A percentile compares a stretch with the other conserved stretches of the same genome.
Conservation (phyloP, 2,797 vertebrate species). For the Dipus sagitta region DNA sequence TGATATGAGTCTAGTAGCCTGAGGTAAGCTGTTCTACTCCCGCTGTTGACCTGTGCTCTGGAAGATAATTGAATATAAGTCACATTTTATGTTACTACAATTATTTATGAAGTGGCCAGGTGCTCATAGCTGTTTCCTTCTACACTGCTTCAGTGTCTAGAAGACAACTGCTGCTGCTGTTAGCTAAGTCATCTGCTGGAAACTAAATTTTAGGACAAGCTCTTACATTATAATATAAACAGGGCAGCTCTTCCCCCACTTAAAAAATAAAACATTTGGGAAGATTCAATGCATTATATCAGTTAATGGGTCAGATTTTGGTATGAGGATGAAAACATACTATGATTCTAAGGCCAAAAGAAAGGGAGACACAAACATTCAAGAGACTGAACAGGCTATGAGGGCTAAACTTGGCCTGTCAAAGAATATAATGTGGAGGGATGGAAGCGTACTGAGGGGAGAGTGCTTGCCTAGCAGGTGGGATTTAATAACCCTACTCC, state of each 20-base stretch:
- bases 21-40: slow-evolving; percentile 74
- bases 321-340: slow-evolving; percentile 17
- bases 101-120: slow-evolving; percentile 50
- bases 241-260: not conserved
- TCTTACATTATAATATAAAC: not conserved
- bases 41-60: slow-evolving; percentile 60
- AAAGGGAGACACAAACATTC: not conserved
- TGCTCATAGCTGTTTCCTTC: slow-evolving; percentile 33
- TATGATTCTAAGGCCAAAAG: not conserved
- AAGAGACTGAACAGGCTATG: slow-evolving; percentile 6
- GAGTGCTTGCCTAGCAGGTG: not conserved
- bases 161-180: not conserved
- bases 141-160: slow-evolving; percentile 6
- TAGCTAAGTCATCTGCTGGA: slow-evolving; percentile 7
- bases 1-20: slow-evolving; percentile 77
- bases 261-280: not conserved
- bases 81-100: slow-evolving; percentile 19
- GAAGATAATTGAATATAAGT: slow-evolving; percentile 60
- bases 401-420: slow-evolving; percentile 22
- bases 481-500: not conserved
- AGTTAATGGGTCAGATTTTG: slow-evolving; percentile 40
- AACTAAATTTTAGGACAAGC: slow-evolving; percentile 54
- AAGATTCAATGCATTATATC: slow-evolving; percentile 40
- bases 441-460: not conserved
- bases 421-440: not conserved